Evolutionary conservation across 1,140 invertebrate genomes (phyloP), one percentile per base, ranked within the genome.

Genomic region (Lordiphosa stackelbergi): DNA sequence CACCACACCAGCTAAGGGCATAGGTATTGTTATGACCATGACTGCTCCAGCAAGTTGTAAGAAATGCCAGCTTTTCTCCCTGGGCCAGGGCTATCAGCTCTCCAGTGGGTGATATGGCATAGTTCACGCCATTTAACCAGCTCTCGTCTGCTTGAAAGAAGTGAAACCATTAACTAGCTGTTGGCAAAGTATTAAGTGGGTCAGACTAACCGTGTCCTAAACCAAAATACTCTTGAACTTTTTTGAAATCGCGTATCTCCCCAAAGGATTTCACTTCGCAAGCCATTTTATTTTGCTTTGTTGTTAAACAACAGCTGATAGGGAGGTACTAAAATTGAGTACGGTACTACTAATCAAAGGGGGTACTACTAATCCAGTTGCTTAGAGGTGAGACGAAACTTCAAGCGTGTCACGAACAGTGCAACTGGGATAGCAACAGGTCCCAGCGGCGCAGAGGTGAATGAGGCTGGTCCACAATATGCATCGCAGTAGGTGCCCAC

Each of bases 101-200:
- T 38, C 91, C 91, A 52, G 92, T 92, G 16, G 93, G 93, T 19
- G 93, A 94, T n/a, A 94, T 73, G n/a, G 93, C 92, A 45, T 94
- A 88, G 45, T 90, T 84, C 75, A 93, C 92, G 31, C 91, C 90
- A 66, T 93, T 91, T n/a, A 95, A 85, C 94, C 94, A 95, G 73
- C 89, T 90, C 53, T 90, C 89, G 77, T 91, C 91, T 92, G 79
- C 65, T 38, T n/a, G 5, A 12, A 42, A 0, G 8, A 6, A 38
- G 42, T 31, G 16, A 19, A 45, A 11, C 48, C 22, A 1, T 7
- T 48, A 60, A 40, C 7, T 7, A 51, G 0, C 2, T 1, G 22
- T 3, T 19, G 53, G 68, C 52, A 3, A 54, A 42, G 9, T 71
- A 24, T 36, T 46, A 75, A 54, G 6, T 9, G n/a, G 11, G 1